phyloP scores from a whole-genome alignment of 2,797 vertebrate genomes.

The Hydrolagus colliei region DNA sequence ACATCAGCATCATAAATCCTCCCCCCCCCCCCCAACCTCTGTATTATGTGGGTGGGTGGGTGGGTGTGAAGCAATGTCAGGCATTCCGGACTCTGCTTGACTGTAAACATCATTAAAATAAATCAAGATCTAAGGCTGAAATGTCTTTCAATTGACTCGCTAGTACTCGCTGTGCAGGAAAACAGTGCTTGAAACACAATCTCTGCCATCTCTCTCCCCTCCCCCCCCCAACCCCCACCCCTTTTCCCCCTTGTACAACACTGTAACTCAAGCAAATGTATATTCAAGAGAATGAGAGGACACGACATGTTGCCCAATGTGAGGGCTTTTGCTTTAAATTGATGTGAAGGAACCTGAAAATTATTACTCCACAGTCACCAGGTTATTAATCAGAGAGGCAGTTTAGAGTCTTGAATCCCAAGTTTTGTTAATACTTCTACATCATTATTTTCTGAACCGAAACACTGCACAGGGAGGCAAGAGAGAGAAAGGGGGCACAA shows the following conservation, averaged over 20 bases:
- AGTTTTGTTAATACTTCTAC: constrained; percentile 17
- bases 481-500: constrained; percentile 1
- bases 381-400: not conserved
- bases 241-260: not conserved
- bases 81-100: not conserved
- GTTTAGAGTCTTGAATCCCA: not conserved
- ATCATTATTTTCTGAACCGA: not conserved
- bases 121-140: not conserved
- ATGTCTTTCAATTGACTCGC: not conserved
- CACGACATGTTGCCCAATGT: not conserved
- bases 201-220: not conserved
- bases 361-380: not conserved
- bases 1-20: not conserved
- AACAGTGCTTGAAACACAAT: not conserved
- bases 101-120: constrained; percentile 19
- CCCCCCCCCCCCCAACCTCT: too few species aligned
- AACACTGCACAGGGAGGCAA: not conserved
- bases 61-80: not conserved
- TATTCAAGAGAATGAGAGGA: not conserved
- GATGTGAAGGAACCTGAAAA: not conserved
- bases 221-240: not conserved
- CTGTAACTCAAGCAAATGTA: not conserved
- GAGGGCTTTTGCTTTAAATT: not conserved
- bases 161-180: not conserved
- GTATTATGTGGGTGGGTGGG: too few species aligned